Evolutionary conservation across 2,797 vertebrate genomes (phyloP), one percentile per base, ranked within the genome.

Genomic region (Catamblyrhynchus diadema): DNA sequence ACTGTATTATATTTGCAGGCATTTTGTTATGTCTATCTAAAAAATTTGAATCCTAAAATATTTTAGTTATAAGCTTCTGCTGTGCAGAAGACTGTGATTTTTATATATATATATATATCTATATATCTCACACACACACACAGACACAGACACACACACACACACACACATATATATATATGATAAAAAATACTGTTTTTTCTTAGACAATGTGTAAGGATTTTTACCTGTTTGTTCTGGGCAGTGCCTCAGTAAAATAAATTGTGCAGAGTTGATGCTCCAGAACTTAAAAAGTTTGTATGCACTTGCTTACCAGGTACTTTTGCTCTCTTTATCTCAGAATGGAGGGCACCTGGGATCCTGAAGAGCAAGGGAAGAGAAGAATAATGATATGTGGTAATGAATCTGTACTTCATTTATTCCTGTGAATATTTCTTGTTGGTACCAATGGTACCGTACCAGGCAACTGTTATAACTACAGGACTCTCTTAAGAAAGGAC

Each of bases 341-440:
- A 67, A 71, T 82, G 79, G 67, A 89, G 86, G 53, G 91, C 92
- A 81, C 1, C 2, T 57, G 95, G 92, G 93, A 95, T 90, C 93
- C 88, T 96, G 92, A 96, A 87, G 78, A 88, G 97, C 96, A 97
- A 97, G 92, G 57, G 79, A 95, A 96, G 91, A 95, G 85, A 96
- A 96, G 59, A 94, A 86, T 96, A 94, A 95, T 85, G 61, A 87
- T 92, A 90, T 83, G 87, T 96, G 81, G 88, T 88, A 94, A 96
- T 93, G 95, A 97, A 97, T 93, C 80, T 97, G 60, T 97, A 96
- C 96, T 97, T 98, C 97, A 97, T 97, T 97, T 98, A 98, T 98
- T 98, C 97, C 97, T 98, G 97, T 97, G 98, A 97, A 97, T 98
- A 97, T 97, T 97, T 98, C 96, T 96, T 97, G 97, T 98, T 98